phyloP scores from a whole-genome alignment of 1,140 invertebrate species.

The Halictus rubicundus region DNA sequence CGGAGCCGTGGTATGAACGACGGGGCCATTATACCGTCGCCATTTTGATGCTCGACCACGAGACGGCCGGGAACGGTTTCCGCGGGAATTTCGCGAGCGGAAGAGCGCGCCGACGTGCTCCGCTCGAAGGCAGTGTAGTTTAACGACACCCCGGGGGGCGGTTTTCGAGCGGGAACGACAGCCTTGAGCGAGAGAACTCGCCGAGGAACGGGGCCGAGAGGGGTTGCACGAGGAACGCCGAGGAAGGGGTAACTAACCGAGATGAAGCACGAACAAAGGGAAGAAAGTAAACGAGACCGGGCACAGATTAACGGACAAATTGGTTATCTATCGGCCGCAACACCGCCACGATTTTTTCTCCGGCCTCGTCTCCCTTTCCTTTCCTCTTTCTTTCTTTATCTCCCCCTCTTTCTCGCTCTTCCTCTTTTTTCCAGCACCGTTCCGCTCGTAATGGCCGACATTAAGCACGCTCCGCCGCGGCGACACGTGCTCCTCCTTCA shows the following conservation, averaged over 20 bases:
- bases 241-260: conserved; percentile 13
- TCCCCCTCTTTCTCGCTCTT: too few relatives aligned
- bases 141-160: conserved; percentile 45
- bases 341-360: conserved; percentile 43
- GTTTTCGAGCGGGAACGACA: conserved; percentile 26
- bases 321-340: conserved; percentile 71
- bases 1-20: not conserved
- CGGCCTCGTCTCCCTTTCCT: not conserved
- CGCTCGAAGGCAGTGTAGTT: conserved; percentile 35
- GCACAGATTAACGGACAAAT: conserved; percentile 69
- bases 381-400: too few relatives aligned
- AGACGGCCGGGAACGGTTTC: conserved; percentile 6
- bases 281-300: conserved; percentile 34
- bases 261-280: conserved; percentile 21
- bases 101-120: conserved; percentile 27
- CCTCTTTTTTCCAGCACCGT: too few relatives aligned
- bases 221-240: not conserved
- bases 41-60: not conserved
- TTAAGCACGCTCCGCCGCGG: conserved; percentile 65
- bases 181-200: not conserved
- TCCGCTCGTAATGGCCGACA: conserved; percentile 67
- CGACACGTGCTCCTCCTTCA: conserved; percentile 67
- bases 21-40: conserved; percentile 21
- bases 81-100: conserved; percentile 34
- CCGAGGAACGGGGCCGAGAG: not conserved